These are phyloP conservation scores for Chelonia mydas DNA, from an alignment of 2,797 vertebrate species.

Conservation along the genomic window DNA sequence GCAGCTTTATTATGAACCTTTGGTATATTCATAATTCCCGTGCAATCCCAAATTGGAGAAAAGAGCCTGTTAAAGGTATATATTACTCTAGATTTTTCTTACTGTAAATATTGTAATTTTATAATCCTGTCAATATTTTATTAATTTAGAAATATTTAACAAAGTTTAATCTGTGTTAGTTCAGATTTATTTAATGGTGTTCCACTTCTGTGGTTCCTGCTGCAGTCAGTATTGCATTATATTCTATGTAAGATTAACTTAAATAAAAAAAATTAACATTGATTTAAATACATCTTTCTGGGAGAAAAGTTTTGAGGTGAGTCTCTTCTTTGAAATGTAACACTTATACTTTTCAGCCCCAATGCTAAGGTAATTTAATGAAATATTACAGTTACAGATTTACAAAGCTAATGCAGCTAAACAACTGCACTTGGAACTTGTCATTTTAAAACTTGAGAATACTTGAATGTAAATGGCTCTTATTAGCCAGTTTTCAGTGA, in stretches of 20 bases:
- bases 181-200: constrained; percentile 81
- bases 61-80: constrained; percentile 83
- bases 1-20: constrained; percentile 83
- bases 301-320: constrained; percentile 79
- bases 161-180: constrained; percentile 83
- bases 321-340: constrained; percentile 73
- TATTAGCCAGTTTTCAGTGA: constrained; percentile 3
- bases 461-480: constrained; percentile 21
- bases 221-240: constrained; percentile 82
- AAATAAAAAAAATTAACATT: constrained; percentile 77
- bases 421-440: constrained; percentile 64
- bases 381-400: constrained; percentile 14
- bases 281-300: constrained; percentile 70
- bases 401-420: constrained; percentile 63
- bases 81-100: constrained; percentile 85
- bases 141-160: constrained; percentile 85
- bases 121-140: constrained; percentile 86
- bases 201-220: constrained; percentile 80
- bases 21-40: constrained; percentile 72
- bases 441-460: constrained; percentile 66
- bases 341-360: constrained; percentile 72
- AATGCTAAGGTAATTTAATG: constrained; percentile 65
- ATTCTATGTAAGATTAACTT: constrained; percentile 85
- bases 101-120: constrained; percentile 88
- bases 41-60: constrained; percentile 81